Evolutionary conservation across 2,888 invertebrate genomes (phyloP), one percentile per base, ranked within the genome.

Genomic region (Plemyria rubiginata): DNA sequence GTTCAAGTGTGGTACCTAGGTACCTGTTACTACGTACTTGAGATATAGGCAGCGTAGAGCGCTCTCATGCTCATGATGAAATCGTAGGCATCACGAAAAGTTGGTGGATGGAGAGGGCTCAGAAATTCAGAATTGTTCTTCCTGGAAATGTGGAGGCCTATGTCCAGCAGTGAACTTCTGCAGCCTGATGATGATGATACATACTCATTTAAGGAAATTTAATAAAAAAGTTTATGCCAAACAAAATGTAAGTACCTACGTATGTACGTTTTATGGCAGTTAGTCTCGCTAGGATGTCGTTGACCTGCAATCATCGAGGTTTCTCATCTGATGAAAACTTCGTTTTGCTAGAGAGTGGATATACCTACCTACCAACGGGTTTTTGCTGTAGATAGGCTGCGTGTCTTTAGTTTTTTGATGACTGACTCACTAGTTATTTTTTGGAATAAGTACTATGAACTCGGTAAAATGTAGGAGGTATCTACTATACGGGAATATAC

Each of bases 191-290:
- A 4, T 32, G 8, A 8, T 32, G 32, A 32, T 40, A 22, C 11
- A 8, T 38, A 11, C 11, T 3, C 11, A 38, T 38, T 38, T 13
- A 8, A 15, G 15, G 13, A 6, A 15, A 11, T 43, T 15, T 41
- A 4, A 41, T 8, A 7, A 15, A 45, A 4, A 45, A 16, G 6
- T 12, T 46, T 45, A 13, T 46, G 29, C 12, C 38, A 28, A 46
- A n/a, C 36, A 28, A 46, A 16, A 29, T 12, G n/a, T 54, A 50
- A 15, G 13, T 52, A 28, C 15, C 51, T 48, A 50, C 28, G 60
- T 72, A n/a, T n/a, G n/a, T n/a, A n/a, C n/a, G n/a, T 80, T 78
- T 76, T 77, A 68, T 67, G n/a, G 59, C 73, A 73, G 75, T 77
- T 77, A 76, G 75, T 76, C 68, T 70, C 77, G 74, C 74, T 71